Percentiles rank a stretch among this genome's conserved stretches.
phyloP scores from a whole-genome alignment of 37 sponge, comb jelly and placozoan genomes.

The Hormiphora californensis region DNA sequence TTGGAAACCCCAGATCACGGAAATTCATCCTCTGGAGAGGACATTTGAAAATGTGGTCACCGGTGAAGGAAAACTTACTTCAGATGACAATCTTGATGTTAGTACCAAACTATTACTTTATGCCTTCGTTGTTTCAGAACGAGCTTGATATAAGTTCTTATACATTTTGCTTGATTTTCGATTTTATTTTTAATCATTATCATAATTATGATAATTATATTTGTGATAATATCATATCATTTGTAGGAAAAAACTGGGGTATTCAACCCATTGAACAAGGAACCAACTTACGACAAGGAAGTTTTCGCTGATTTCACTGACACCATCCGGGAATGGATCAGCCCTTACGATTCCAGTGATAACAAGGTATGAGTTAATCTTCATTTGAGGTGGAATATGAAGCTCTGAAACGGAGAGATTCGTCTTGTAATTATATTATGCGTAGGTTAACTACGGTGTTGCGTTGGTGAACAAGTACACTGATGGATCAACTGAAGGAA shows the following conservation, averaged over 20 bases:
- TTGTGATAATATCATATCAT: background rate
- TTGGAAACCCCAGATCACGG: background rate
- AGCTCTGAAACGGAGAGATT: no score
- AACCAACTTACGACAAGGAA: background rate
- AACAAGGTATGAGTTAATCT: background rate
- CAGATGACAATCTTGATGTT: background rate
- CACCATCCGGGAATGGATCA: background rate
- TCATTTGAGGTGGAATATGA: no score
- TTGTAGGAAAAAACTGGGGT: background rate
- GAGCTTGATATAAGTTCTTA: background rate
- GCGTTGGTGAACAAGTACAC: background rate
- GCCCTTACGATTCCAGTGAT: background rate
- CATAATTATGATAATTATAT: background rate
- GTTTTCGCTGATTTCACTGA: background rate
- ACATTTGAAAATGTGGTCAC: background rate
- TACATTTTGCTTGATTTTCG: no score
- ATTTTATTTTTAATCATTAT: background rate
- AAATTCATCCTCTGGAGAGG: background rate
- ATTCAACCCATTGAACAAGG: background rate
- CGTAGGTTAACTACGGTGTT: background rate
- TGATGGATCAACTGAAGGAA: background rate
- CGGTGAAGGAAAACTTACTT: background rate
- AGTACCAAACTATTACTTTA: no score
- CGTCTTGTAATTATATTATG: no score
- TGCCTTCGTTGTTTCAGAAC: no score